These are phyloP conservation scores for Ptyas mucosa DNA, from an alignment of 2,113 vertebrate species.

Conservation along the genomic window DNA sequence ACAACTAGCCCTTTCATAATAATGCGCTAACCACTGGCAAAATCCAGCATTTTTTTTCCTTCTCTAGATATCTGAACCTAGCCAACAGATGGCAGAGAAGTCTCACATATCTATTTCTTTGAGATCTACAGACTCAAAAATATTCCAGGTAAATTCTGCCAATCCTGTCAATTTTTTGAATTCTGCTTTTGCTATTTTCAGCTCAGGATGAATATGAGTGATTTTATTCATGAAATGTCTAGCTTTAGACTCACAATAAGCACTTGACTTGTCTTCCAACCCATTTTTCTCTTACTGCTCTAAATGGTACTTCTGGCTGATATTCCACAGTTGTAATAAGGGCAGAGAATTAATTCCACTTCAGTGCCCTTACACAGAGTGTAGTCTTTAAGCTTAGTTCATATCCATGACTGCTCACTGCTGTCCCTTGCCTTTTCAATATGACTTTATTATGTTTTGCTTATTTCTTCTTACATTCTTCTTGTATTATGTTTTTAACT, in stretches of 20 bases:
- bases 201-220: not conserved
- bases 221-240: not conserved
- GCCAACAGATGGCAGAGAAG: not conserved
- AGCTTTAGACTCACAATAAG: not conserved
- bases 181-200: not conserved
- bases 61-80: not conserved
- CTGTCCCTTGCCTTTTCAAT: not conserved
- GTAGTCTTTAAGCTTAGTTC: not conserved
- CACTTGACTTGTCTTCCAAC: not conserved
- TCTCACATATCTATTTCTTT: not conserved
- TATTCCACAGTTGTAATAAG: not conserved
- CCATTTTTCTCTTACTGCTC: not conserved
- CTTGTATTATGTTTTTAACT: not conserved
- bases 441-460: not conserved
- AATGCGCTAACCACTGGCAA: not conserved
- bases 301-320: not conserved
- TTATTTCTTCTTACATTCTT: not conserved
- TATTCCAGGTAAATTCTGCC: not conserved
- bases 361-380: not conserved
- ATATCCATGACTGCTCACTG: not conserved
- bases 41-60: not conserved
- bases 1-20: not conserved
- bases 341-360: not conserved
- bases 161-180: not conserved
- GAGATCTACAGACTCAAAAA: not conserved